Evolutionary conservation across 1,140 invertebrate genomes (phyloP).

Genomic region (Sinella curviseta): DNA sequence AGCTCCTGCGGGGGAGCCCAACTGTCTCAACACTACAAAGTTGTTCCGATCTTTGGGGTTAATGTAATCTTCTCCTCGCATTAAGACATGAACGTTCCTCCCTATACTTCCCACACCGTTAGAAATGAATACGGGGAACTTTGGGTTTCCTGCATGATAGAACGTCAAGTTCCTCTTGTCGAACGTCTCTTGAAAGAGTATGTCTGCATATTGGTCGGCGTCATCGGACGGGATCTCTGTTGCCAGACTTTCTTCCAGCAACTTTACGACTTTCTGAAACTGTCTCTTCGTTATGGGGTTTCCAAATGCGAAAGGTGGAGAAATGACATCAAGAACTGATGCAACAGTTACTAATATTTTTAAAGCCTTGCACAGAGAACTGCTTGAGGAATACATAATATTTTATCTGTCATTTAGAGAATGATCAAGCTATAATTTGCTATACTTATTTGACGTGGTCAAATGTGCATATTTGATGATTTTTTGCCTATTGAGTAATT

Average conservation of each 20-base stretch:
- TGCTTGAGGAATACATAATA: too few species aligned
- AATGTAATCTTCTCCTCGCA: neutral
- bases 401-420: too few species aligned
- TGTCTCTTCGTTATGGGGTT: neutral
- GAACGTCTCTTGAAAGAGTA: neutral
- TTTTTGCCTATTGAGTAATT: too few species aligned
- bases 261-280: neutral
- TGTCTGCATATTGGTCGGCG: neutral
- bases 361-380: too few species aligned
- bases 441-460: too few species aligned
- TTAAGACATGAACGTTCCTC: neutral
- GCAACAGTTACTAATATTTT: too few species aligned
- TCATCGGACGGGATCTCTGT: neutral
- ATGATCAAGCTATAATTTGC: too few species aligned
- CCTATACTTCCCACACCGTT: neutral
- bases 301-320: too few species aligned
- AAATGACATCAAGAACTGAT: too few species aligned
- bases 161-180: neutral
- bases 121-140: neutral
- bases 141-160: neutral
- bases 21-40: neutral
- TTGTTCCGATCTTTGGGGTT: neutral
- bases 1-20: too few species aligned
- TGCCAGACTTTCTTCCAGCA: neutral
- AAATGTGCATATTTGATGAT: too few species aligned